These are phyloP conservation scores for Brachypterus glaber DNA, from an alignment of 2,888 invertebrate species.

Conservation along the genomic window DNA sequence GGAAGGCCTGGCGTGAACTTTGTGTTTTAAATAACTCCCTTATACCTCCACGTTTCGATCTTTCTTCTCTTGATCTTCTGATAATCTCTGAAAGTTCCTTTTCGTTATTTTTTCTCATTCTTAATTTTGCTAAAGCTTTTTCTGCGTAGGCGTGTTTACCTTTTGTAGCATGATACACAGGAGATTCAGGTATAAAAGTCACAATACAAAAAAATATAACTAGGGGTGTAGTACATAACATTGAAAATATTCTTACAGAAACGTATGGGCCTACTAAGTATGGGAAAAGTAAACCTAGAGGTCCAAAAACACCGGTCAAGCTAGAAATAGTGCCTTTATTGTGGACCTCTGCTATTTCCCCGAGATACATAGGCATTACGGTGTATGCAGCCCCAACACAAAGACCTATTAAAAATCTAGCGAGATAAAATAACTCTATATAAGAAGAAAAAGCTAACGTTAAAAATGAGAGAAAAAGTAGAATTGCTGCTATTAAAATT, in stretches of 20 bases:
- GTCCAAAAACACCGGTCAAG: constrained; percentile 62
- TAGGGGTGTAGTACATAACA: constrained; percentile 37
- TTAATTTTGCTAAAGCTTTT: constrained; percentile 47
- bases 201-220: constrained; percentile 41
- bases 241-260: constrained; percentile 51
- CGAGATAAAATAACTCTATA: constrained; percentile 39
- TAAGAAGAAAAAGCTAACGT: constrained; percentile 16
- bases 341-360: constrained; percentile 72
- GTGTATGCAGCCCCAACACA: constrained; percentile 59
- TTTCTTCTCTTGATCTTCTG: constrained; percentile 29
- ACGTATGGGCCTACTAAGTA: constrained; percentile 62
- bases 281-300: constrained; percentile 54
- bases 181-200: constrained; percentile 68
- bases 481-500: constrained; percentile 50
- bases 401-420: constrained; percentile 51
- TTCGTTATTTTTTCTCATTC: constrained; percentile 33
- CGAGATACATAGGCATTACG: constrained; percentile 72
- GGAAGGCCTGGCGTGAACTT: constrained; percentile 62
- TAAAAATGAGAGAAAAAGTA: constrained; percentile 47
- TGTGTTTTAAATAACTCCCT: constrained; percentile 52
- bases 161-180: constrained; percentile 53
- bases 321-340: constrained; percentile 61
- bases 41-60: constrained; percentile 39
- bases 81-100: constrained; percentile 42
- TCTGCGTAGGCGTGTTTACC: constrained; percentile 49